A percentile compares a stretch with the other conserved stretches of the same genome.
Conservation (phyloP, 2,113 vertebrate species). For the zebrafish (Danio rerio) region DNA sequence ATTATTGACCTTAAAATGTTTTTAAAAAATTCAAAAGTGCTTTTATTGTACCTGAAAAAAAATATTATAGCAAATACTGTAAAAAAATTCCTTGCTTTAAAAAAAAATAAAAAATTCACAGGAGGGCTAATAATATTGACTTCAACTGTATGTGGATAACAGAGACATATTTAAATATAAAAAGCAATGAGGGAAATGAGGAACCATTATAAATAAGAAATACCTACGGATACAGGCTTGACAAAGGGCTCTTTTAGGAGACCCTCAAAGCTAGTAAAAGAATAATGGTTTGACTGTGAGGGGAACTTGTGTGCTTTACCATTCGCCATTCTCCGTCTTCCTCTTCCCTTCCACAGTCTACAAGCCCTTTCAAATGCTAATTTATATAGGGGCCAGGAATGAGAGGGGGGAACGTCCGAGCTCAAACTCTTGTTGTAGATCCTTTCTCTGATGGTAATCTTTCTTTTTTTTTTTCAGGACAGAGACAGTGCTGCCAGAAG, state of each 20-base stretch:
- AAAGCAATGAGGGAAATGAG: neutral
- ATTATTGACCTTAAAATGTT: no score
- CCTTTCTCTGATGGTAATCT: slow-evolving; percentile 36
- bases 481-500: neutral
- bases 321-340: neutral
- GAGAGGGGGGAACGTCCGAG: neutral
- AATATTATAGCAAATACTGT: no score
- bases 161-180: no score
- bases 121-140: no score
- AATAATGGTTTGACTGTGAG: slow-evolving; percentile 54
- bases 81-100: no score
- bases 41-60: no score
- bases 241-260: slow-evolving; percentile 54
- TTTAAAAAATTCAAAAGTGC: no score
- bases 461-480: slow-evolving; percentile 14
- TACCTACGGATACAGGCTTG: slow-evolving; percentile 33
- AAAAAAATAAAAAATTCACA: no score
- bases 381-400: slow-evolving; percentile 25
- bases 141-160: no score
- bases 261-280: slow-evolving; percentile 34
- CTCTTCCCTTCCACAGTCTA: neutral
- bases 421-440: slow-evolving; percentile 25
- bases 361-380: slow-evolving; percentile 60
- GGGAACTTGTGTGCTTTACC: slow-evolving; percentile 44
- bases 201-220: slow-evolving; percentile 21